Percentiles rank a stretch among this genome's conserved stretches.
These are phyloP conservation scores for Fopius arisanus DNA, from an alignment of 1,140 invertebrate species.

Conservation along the genomic window DNA sequence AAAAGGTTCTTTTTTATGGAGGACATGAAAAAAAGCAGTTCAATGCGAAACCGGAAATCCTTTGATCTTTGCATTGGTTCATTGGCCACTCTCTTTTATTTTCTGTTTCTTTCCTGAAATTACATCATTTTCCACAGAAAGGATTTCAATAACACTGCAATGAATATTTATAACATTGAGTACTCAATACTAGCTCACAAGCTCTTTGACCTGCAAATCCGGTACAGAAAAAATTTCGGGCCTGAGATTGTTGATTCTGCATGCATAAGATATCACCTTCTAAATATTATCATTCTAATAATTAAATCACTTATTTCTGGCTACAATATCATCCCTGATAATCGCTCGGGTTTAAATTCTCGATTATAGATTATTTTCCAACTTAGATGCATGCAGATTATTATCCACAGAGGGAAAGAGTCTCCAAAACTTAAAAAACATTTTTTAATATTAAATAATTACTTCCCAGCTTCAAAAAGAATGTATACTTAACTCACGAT, in stretches of 20 bases:
- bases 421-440: too few species aligned
- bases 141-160: background rate
- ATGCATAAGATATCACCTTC: conserved; percentile 73
- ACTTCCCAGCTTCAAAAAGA: too few species aligned
- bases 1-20: background rate
- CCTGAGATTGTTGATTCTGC: conserved; percentile 69
- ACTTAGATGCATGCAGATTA: conserved; percentile 67
- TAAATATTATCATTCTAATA: conserved; percentile 66
- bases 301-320: conserved; percentile 64
- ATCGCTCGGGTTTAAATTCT: too few species aligned
- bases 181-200: conserved; percentile 40
- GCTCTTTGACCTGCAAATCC: conserved; percentile 50
- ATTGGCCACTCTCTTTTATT: background rate
- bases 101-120: too few species aligned
- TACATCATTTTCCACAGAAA: background rate
- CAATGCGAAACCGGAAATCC: background rate
- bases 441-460: too few species aligned
- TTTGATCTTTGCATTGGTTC: background rate
- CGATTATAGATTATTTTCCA: conserved; percentile 51
- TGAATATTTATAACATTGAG: background rate
- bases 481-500: too few species aligned
- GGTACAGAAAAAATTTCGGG: conserved; percentile 65
- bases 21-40: background rate
- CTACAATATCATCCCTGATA: conserved; percentile 68
- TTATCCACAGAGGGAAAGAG: too few species aligned